Conservation (phyloP, 1,140 invertebrate species). For the Propsilocerus akamusi region DNA sequence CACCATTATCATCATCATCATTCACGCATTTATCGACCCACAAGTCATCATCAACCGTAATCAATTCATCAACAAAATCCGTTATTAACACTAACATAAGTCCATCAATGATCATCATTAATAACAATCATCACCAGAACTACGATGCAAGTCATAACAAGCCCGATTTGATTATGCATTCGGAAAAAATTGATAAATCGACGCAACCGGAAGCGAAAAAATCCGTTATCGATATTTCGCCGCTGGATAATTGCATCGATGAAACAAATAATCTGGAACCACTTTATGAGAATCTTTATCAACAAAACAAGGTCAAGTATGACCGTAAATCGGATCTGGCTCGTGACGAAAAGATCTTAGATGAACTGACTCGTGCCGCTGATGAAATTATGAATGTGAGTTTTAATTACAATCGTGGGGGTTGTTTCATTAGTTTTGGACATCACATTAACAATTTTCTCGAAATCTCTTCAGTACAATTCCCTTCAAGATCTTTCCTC, state of each 20-base stretch:
- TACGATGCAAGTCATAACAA: constrained; percentile 11
- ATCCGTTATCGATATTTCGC: constrained; percentile 6
- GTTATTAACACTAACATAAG: neutral
- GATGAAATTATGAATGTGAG: constrained; percentile 22
- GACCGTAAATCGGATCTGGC: constrained; percentile 18
- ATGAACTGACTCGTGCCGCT: constrained; percentile 22
- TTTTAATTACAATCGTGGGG: no score
- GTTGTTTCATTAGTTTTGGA: no score
- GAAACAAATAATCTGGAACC: constrained; percentile 1
- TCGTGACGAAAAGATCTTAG: constrained; percentile 19
- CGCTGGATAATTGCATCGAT: neutral
- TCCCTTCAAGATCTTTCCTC: no score
- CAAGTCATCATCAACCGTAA: neutral
- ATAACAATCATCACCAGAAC: neutral
- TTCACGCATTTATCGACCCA: neutral
- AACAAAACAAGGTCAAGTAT: constrained; percentile 10
- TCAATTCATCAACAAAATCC: neutral
- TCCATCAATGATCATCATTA: neutral
- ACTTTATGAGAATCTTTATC: constrained; percentile 12
- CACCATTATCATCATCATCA: constrained; percentile 9
- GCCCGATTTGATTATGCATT: constrained; percentile 20
- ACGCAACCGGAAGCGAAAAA: constrained; percentile 5
- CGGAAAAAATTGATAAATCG: constrained; percentile 2
- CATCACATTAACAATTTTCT: no score
- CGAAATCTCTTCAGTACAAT: no score